phyloP scores from a whole-genome alignment of 2,888 invertebrate genomes.

The Pyrochroa serraticornis region DNA sequence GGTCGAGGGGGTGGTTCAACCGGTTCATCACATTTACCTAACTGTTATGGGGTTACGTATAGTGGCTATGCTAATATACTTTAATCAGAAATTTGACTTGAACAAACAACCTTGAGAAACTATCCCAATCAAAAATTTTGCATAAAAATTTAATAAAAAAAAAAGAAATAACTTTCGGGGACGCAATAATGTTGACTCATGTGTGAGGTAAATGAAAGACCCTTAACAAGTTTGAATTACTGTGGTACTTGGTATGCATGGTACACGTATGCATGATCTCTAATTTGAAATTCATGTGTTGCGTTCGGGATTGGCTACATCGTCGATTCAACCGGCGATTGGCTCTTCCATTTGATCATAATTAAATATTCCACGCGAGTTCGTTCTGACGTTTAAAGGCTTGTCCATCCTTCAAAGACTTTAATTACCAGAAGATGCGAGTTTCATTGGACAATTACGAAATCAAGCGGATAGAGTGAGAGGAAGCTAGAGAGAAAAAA shows the following conservation, averaged over 20 bases:
- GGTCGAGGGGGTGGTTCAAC: slow-evolving; percentile 46
- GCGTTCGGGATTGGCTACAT: slow-evolving; percentile 39
- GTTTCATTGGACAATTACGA: no score
- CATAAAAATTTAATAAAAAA: no score
- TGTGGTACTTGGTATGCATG: slow-evolving; percentile 27
- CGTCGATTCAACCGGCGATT: slow-evolving; percentile 40
- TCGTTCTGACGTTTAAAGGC: background rate
- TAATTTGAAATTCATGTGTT: slow-evolving; percentile 45
- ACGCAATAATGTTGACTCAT: no score
- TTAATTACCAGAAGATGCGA: no score
- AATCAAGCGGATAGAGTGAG: slow-evolving; percentile 2
- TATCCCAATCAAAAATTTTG: no score
- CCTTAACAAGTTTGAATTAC: no score
- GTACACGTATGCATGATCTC: slow-evolving; percentile 19
- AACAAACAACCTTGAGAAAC: slow-evolving; percentile 1
- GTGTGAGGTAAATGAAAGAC: slow-evolving; percentile 13
- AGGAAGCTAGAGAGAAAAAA: slow-evolving; percentile 7
- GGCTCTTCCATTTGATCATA: slow-evolving; percentile 38
- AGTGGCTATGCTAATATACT: background rate
- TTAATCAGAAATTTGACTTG: background rate
- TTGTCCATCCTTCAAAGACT: no score
- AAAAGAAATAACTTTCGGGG: no score
- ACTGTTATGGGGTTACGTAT: slow-evolving; percentile 33
- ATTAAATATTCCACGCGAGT: slow-evolving; percentile 42
- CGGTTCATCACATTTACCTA: slow-evolving; percentile 40